Evolutionary conservation across 2,888 invertebrate genomes (phyloP).

Genomic region (Lasioglossum oenotherae): DNA sequence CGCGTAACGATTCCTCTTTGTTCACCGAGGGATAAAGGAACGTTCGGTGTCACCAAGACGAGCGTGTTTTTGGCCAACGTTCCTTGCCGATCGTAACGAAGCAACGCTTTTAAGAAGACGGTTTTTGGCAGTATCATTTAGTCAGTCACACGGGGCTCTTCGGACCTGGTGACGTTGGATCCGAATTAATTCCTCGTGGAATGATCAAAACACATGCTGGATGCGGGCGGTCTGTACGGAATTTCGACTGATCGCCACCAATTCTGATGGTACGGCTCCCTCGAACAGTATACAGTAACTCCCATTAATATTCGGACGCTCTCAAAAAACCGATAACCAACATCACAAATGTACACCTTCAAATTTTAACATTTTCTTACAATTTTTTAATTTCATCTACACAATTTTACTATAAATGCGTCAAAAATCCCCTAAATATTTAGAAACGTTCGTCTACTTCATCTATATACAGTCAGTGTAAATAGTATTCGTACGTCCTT

Average conservation of each 20-base stretch:
- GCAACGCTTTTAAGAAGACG: slow-evolving; percentile 36
- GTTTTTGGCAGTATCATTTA: slow-evolving; percentile 32
- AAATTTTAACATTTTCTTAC: too few relatives aligned
- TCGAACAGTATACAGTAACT: not conserved
- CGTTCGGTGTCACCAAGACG: slow-evolving; percentile 21
- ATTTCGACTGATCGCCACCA: slow-evolving; percentile 16
- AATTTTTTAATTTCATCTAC: too few relatives aligned
- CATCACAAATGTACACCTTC: too few relatives aligned
- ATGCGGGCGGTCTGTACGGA: slow-evolving; percentile 39
- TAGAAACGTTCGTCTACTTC: too few relatives aligned
- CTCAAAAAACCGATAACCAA: too few relatives aligned
- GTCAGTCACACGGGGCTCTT: slow-evolving; percentile 36
- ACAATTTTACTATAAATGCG: too few relatives aligned
- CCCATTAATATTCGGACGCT: too few relatives aligned
- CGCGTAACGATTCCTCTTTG: slow-evolving; percentile 51
- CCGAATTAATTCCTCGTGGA: slow-evolving; percentile 45
- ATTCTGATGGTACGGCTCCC: not conserved
- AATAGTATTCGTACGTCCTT: too few relatives aligned
- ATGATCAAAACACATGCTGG: slow-evolving; percentile 2
- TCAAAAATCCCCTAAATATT: too few relatives aligned
- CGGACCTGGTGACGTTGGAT: slow-evolving; percentile 34
- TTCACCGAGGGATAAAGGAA: slow-evolving; percentile 41
- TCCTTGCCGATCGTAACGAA: slow-evolving; percentile 31
- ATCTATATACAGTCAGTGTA: too few relatives aligned
- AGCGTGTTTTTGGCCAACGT: slow-evolving; percentile 25